Evolutionary conservation across 2,113 vertebrate genomes (phyloP), one percentile per base, ranked within the genome.

Genomic region (Catharus fuscescens): DNA sequence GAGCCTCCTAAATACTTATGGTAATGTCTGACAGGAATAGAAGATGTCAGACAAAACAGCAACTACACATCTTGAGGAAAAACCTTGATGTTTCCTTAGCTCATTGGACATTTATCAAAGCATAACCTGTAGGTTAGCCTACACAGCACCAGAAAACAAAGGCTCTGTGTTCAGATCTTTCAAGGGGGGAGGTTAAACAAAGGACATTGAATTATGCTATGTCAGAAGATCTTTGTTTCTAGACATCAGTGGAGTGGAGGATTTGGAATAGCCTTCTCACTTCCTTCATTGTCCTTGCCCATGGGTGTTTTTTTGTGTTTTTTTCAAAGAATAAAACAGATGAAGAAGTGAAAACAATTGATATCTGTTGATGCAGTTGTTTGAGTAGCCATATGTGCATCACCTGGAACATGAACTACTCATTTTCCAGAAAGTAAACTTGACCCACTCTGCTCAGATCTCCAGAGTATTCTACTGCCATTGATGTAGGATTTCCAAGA

Each of bases 71-170:
- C 76, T 94, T 96, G 62, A 83, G 72, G 65, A 78, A 86, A 93
- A 77, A 44, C 85, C 82, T 96, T 94, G 85, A 94, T 95, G 76
- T 94, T 96, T 90, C 92, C 76, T 83, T 80, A 90, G 71, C 82
- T 94, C 3, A 42, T 83, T 90, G 95, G 88, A 64, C 96, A 93
- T 95, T 90, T 97, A 95, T 97, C 92, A 97, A 94, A 96, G 95
- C 48, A 78, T 96, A 97, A 97, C 88, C 90, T 90, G 79, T 74
- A 92, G 92, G 88, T 96, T 93, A 95, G 65, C 72, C 85, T 92
- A 93, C 93, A 96, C 96, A 97, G 94, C 79, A 80, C 34, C 60
- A 88, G 76, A 88, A 96, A 90, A 95, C 90, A 97, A 94, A 96
- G 56, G 53, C 82, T 74, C 80, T 86, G 64, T 96, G 94, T 95